These are phyloP conservation scores for Hoplias malabaricus DNA, from an alignment of 2,113 vertebrate species.

Conservation along the genomic window DNA sequence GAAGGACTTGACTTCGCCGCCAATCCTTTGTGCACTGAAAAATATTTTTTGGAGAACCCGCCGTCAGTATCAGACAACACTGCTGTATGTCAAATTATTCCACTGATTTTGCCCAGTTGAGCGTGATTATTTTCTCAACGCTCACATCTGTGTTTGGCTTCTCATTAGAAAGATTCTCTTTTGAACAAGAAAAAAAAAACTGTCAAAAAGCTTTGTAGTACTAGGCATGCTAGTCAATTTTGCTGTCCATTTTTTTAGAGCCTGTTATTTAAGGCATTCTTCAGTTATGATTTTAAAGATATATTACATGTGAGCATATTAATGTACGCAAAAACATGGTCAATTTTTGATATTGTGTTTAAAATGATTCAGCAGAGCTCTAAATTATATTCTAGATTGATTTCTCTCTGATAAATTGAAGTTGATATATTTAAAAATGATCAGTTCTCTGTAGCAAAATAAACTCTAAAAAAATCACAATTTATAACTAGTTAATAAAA, in stretches of 20 bases:
- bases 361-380: too few species aligned
- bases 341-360: too few species aligned
- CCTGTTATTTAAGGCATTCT: constrained; percentile 14
- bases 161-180: constrained; percentile 44
- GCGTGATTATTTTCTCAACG: constrained; percentile 36
- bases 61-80: constrained; percentile 45
- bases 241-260: background rate
- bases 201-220: background rate
- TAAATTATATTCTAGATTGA: too few species aligned
- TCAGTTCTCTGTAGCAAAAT: too few species aligned
- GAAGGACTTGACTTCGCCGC: constrained; percentile 74
- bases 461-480: too few species aligned
- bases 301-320: background rate
- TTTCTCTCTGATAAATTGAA: too few species aligned
- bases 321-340: too few species aligned
- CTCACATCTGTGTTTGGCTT: constrained; percentile 47
- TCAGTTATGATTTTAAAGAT: constrained; percentile 17
- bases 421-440: too few species aligned
- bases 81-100: constrained; percentile 28
- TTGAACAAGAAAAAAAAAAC: constrained; percentile 11
- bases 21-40: constrained; percentile 50
- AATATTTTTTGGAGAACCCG: constrained; percentile 55
- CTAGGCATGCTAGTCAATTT: background rate
- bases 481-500: too few species aligned
- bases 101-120: constrained; percentile 39